Conservation (phyloP, 37 sponge, comb jelly and placozoan genomes). For the Haliclona indistincta region DNA sequence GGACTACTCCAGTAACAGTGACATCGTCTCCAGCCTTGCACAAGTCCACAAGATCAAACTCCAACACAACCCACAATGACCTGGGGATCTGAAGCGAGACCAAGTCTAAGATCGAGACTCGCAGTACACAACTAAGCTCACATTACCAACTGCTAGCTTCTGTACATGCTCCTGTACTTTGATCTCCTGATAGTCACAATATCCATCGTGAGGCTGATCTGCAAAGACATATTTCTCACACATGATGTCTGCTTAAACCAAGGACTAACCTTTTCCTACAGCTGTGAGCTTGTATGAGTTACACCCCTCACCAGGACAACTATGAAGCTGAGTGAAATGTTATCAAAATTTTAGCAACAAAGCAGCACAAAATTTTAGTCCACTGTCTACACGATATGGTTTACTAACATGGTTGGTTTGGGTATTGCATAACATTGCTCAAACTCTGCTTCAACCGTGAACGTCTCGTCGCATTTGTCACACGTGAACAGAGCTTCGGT, state of each 20-base stretch:
- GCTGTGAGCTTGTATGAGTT: conserved; percentile 47
- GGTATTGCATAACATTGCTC: conserved; percentile 66
- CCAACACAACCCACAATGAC: conserved; percentile 57
- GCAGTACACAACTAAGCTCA: conserved; percentile 2
- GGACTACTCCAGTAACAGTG: conserved; percentile 63
- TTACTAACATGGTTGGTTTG: conserved; percentile 54
- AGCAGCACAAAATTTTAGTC: background rate
- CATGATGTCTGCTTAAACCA: background rate
- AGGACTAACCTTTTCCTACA: background rate
- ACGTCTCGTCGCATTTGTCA: conserved; percentile 41
- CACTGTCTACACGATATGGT: too few species aligned
- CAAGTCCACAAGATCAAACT: conserved; percentile 68
- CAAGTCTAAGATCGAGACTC: too few species aligned
- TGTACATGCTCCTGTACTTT: conserved; percentile 93
- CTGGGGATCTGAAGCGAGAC: conserved; percentile 50
- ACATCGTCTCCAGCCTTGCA: conserved; percentile 85
- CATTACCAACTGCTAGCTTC: conserved; percentile 73
- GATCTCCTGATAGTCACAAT: conserved; percentile 88
- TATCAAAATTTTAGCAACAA: background rate
- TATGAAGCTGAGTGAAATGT: background rate
- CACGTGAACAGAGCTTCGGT: conserved; percentile 49
- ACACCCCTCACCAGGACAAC: conserved; percentile 28
- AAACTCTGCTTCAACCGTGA: conserved; percentile 61
- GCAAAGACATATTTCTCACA: background rate
- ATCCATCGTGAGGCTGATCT: background rate